phyloP scores from a whole-genome alignment of 2,797 vertebrate species.

The Gadopsis marmoratus region DNA sequence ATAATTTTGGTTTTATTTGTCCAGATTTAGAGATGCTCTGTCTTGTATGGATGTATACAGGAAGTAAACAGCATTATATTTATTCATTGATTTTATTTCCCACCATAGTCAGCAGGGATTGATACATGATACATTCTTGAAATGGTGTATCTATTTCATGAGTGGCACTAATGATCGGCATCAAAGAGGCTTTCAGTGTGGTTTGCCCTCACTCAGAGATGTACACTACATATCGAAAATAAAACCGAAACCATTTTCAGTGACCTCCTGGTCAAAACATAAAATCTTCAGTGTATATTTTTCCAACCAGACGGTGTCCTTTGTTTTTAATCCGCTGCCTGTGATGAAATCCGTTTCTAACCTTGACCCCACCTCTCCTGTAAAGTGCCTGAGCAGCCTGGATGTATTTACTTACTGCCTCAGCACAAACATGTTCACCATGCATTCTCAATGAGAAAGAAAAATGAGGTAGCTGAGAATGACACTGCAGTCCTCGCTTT shows the following conservation, averaged over 20 bases:
- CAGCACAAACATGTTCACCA: conserved; percentile 48
- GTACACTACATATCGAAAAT: not conserved
- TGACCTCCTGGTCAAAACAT: conserved; percentile 4
- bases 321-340: conserved; percentile 11
- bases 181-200: not conserved
- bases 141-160: not conserved
- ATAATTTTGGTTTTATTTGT: not conserved
- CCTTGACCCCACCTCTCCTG: conserved; percentile 31
- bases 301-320: not conserved
- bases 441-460: conserved; percentile 25
- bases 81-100: conserved; percentile 5
- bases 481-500: conserved; percentile 32
- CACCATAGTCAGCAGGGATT: not conserved
- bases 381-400: conserved; percentile 30
- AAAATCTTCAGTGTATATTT: not conserved
- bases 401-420: conserved; percentile 39
- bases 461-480: conserved; percentile 32
- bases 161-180: not conserved
- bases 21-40: not conserved
- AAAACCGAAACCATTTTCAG: not conserved
- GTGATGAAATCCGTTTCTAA: conserved; percentile 35
- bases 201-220: not conserved
- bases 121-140: not conserved
- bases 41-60: not conserved
- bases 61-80: not conserved